phyloP scores from a whole-genome alignment of 2,113 vertebrate species.

The Nibea albiflora region DNA sequence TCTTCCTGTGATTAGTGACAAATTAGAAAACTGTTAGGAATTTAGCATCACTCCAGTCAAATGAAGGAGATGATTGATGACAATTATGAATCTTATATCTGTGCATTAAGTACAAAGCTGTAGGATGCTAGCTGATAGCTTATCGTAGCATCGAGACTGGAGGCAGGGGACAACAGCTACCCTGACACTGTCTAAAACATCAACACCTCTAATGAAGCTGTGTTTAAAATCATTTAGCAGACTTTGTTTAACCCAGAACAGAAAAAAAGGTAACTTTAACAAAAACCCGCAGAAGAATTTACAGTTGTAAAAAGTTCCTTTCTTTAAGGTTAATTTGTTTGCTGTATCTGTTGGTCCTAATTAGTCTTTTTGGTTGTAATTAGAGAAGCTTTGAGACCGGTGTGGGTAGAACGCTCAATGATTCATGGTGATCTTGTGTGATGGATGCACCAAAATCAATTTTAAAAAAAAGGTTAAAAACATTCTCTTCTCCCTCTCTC shows the following conservation, averaged over 20 bases:
- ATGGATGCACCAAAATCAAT: constrained; percentile 30
- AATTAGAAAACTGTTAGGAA: background rate
- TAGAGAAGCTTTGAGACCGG: constrained; percentile 6
- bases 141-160: background rate
- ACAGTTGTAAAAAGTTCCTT: background rate
- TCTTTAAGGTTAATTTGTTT: background rate
- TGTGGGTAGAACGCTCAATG: constrained; percentile 39
- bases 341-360: constrained; percentile 17
- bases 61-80: background rate
- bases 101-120: background rate
- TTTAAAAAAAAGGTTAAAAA: constrained; percentile 29
- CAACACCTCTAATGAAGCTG: too few relatives aligned
- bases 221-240: too few relatives aligned
- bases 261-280: too few relatives aligned
- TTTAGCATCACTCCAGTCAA: background rate
- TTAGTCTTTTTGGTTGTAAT: constrained; percentile 8
- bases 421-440: constrained; percentile 10
- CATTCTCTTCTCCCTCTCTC: constrained; percentile 4
- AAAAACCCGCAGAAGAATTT: background rate
- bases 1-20: background rate
- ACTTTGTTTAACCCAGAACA: too few relatives aligned
- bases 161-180: background rate
- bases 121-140: background rate
- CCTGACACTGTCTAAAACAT: background rate
- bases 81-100: background rate